Evolutionary conservation across 2,888 invertebrate species (phyloP).

Genomic region (Ophioninae sp.): DNA sequence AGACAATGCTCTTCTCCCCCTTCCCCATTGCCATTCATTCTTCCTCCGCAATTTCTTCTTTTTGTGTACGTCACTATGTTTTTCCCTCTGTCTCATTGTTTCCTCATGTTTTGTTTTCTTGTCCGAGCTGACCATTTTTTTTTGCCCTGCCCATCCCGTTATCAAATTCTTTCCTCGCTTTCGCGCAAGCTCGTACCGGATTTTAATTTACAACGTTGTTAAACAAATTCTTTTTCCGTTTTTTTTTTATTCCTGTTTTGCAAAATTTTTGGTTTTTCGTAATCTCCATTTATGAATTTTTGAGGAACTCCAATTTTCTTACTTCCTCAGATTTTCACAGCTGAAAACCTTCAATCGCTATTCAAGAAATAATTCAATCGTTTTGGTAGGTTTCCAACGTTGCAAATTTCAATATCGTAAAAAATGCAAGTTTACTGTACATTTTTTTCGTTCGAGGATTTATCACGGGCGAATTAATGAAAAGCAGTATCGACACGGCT

Average conservation of each 20-base stretch:
- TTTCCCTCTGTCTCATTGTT: conserved; percentile 33
- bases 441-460: conserved; percentile 4
- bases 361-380: no score
- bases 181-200: neutral
- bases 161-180: neutral
- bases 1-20: conserved; percentile 24
- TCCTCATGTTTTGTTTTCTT: conserved; percentile 14
- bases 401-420: neutral
- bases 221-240: no score
- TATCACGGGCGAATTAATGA: conserved; percentile 26
- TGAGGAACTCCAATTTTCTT: no score
- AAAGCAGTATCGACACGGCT: conserved; percentile 23
- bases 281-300: no score
- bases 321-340: no score
- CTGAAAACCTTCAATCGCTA: no score
- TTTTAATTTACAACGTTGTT: no score
- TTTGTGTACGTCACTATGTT: conserved; percentile 16
- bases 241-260: no score
- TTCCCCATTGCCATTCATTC: conserved; percentile 2
- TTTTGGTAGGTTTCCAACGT: no score
- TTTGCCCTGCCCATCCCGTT: neutral
- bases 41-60: conserved; percentile 17
- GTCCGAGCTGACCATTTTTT: conserved; percentile 1
- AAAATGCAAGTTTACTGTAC: neutral
- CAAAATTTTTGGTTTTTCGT: no score